Evolutionary conservation across 2,797 vertebrate species (phyloP).

Genomic region (Anolis apletophallus): DNA sequence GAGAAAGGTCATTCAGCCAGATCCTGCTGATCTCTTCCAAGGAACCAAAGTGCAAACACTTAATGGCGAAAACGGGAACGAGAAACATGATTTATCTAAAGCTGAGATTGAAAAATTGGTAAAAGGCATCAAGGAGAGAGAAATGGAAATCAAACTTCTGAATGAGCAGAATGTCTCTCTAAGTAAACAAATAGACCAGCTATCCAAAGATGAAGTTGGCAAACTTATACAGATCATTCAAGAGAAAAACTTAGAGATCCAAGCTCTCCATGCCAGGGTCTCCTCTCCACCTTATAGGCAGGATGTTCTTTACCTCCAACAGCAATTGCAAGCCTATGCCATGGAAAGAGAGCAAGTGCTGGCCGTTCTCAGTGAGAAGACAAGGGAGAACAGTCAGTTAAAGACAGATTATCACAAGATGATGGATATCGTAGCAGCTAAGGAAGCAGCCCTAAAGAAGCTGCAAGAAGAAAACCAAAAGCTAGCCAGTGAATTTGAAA

Average conservation of each 20-base stretch:
- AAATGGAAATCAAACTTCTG: constrained; percentile 92
- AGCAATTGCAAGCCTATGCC: constrained; percentile 91
- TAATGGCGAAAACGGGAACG: constrained; percentile 90
- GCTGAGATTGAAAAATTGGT: constrained; percentile 91
- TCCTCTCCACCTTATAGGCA: constrained; percentile 83
- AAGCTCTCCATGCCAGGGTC: constrained; percentile 89
- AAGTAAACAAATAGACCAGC: constrained; percentile 90
- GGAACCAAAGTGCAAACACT: constrained; percentile 90
- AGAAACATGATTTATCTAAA: constrained; percentile 98
- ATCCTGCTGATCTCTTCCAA: constrained; percentile 87
- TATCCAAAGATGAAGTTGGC: constrained; percentile 91
- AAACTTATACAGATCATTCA: constrained; percentile 92
- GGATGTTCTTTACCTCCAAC: constrained; percentile 90
- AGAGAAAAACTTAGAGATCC: constrained; percentile 96
- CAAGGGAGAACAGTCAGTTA: constrained; percentile 93
- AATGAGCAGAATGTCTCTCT: constrained; percentile 94
- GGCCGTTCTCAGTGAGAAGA: constrained; percentile 94
- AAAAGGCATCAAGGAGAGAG: constrained; percentile 95
- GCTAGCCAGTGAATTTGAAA: constrained; percentile 85
- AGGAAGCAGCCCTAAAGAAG: constrained; percentile 90
- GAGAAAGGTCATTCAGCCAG: constrained; percentile 75
- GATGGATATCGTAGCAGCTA: constrained; percentile 92
- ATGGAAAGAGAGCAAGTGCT: constrained; percentile 93
- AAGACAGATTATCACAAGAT: constrained; percentile 92
- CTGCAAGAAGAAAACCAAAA: constrained; percentile 94